phyloP scores from a whole-genome alignment of 1,140 invertebrate genomes.

The Octopus sinensis region DNA sequence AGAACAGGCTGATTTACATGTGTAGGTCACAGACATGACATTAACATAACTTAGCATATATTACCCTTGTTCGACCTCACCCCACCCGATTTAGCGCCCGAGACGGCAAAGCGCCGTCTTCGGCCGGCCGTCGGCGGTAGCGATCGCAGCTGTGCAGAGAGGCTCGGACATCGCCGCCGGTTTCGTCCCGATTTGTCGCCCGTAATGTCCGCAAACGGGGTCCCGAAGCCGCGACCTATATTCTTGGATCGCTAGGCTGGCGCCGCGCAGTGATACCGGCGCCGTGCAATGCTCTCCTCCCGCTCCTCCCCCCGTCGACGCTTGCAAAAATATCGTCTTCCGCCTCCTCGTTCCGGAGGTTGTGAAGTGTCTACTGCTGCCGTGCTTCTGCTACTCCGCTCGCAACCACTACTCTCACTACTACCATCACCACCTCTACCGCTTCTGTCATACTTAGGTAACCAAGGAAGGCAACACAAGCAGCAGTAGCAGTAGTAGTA shows the following conservation, averaged over 20 bases:
- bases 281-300: not conserved
- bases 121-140: not conserved
- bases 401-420: not conserved
- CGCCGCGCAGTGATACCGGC: not conserved
- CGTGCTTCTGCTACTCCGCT: not conserved
- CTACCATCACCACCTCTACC: not conserved
- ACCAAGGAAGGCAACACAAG: not conserved
- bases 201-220: not conserved
- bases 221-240: not conserved
- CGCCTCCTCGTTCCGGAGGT: not conserved
- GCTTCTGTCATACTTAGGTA: not conserved
- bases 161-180: not conserved
- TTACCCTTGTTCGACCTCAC: slow-evolving; percentile 16
- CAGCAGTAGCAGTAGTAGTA: not conserved
- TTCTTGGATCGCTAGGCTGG: not conserved
- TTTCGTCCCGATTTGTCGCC: not conserved
- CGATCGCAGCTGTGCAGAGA: not conserved
- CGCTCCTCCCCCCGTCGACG: not conserved
- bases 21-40: slow-evolving; percentile 13
- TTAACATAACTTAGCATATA: slow-evolving; percentile 15
- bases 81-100: not conserved
- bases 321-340: not conserved
- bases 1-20: slow-evolving; percentile 15
- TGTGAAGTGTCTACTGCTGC: not conserved
- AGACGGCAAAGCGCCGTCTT: not conserved